A percentile compares a stretch with the other conserved stretches of the same genome.
These are phyloP conservation scores for Maniola hyperantus DNA, from an alignment of 2,888 invertebrate genomes.

Conservation along the genomic window DNA sequence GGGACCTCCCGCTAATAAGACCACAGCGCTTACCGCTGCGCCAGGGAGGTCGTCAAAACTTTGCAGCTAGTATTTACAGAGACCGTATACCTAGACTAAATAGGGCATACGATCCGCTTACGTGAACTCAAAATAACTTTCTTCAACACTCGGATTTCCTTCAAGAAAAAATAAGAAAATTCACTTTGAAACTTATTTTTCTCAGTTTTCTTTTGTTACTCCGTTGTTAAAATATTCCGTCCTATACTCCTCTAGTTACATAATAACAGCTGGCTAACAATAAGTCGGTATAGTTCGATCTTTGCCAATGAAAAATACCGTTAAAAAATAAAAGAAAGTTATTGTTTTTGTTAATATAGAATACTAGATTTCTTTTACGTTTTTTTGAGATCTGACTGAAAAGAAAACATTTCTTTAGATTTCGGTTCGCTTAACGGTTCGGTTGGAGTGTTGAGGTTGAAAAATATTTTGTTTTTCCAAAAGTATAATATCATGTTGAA, in stretches of 20 bases:
- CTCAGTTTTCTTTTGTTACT: neutral
- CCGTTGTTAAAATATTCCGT: constrained; percentile 5
- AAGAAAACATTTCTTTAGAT: too few species aligned
- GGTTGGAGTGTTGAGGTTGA: too few species aligned
- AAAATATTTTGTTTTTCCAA: too few species aligned
- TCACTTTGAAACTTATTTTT: constrained; percentile 3
- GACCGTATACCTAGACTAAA: neutral
- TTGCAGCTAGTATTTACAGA: too few species aligned
- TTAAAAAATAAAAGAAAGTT: neutral
- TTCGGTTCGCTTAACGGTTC: too few species aligned
- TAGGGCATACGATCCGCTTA: neutral
- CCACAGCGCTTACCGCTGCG: too few species aligned
- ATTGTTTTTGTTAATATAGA: neutral
- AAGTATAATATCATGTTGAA: too few species aligned
- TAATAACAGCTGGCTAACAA: constrained; percentile 1
- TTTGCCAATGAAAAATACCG: neutral
- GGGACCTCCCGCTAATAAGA: too few species aligned
- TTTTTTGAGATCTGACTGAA: too few species aligned
- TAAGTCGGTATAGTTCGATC: constrained; percentile 2
- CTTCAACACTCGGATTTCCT: neutral
- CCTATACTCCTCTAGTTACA: neutral
- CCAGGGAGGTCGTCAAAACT: too few species aligned
- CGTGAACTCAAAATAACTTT: neutral
- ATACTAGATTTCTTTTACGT: neutral
- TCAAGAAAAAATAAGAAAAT: neutral